These are phyloP conservation scores for Eupleurogrammus muticus DNA, from an alignment of 2,797 vertebrate genomes.

Conservation along the genomic window DNA sequence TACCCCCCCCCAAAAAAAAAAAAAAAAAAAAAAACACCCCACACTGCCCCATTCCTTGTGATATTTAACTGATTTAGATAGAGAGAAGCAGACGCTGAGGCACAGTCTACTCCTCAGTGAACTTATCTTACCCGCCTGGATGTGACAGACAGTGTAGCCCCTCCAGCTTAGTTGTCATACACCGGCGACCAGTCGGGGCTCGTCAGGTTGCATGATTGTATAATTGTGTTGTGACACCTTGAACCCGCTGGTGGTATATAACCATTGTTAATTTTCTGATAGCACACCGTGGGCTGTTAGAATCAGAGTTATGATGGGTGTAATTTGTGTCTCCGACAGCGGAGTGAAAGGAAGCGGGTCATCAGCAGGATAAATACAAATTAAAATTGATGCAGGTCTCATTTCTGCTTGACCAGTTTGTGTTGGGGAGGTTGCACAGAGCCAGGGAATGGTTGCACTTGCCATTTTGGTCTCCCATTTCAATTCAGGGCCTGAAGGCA, in stretches of 20 bases:
- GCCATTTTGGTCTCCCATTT: slow-evolving; percentile 73
- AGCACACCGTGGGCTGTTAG: slow-evolving; percentile 75
- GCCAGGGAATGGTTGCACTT: slow-evolving; percentile 65
- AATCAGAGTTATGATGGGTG: slow-evolving; percentile 87
- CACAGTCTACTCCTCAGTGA: slow-evolving; percentile 71
- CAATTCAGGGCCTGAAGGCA: slow-evolving; percentile 68
- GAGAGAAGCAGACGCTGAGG: slow-evolving; percentile 62
- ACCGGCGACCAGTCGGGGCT: slow-evolving; percentile 78
- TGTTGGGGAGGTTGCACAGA: slow-evolving; percentile 71
- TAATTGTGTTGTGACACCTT: slow-evolving; percentile 89
- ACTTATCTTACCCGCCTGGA: slow-evolving; percentile 80
- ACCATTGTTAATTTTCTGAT: slow-evolving; percentile 89
- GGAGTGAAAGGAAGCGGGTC: slow-evolving; percentile 84
- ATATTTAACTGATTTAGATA: slow-evolving; percentile 81
- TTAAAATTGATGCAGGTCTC: slow-evolving; percentile 88
- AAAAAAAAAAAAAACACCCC: slow-evolving; percentile 28
- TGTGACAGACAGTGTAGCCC: slow-evolving; percentile 83
- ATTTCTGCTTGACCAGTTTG: slow-evolving; percentile 86
- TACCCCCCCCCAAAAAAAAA: slow-evolving; percentile 12
- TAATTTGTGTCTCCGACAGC: slow-evolving; percentile 85
- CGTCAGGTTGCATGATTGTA: slow-evolving; percentile 83
- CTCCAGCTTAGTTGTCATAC: slow-evolving; percentile 83
- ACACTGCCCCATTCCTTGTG: slow-evolving; percentile 56
- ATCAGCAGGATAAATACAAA: slow-evolving; percentile 88
- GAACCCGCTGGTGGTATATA: slow-evolving; percentile 83